These are phyloP conservation scores for Struthidea cinerea DNA, from an alignment of 2,113 vertebrate genomes.

Conservation along the genomic window DNA sequence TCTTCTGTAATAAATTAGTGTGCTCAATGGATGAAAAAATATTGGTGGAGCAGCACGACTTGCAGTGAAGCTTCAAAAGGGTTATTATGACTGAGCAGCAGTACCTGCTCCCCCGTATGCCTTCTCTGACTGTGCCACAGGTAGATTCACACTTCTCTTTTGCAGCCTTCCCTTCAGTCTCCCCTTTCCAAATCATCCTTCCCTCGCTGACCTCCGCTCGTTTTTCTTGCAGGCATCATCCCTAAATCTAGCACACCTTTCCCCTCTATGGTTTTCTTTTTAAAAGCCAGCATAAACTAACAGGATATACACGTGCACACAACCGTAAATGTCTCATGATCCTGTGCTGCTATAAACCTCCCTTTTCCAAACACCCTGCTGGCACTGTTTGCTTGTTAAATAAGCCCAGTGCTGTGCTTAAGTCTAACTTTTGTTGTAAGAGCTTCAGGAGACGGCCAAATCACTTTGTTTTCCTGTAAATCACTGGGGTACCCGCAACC, in stretches of 20 bases:
- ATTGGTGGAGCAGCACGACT: not conserved
- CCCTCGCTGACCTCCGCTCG: rapidly evolving
- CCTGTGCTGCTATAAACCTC: slow-evolving; percentile 37
- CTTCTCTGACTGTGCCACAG: not conserved
- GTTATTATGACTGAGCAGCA: slow-evolving; percentile 31
- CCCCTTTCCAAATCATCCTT: not conserved
- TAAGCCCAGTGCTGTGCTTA: slow-evolving; percentile 48
- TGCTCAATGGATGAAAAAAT: slow-evolving; percentile 42
- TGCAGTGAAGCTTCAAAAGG: slow-evolving; percentile 43
- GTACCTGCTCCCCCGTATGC: not conserved
- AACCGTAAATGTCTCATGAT: not conserved
- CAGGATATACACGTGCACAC: not conserved
- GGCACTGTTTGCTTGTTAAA: slow-evolving; percentile 52
- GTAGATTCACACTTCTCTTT: not conserved
- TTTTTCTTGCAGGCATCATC: not conserved
- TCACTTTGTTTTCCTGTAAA: slow-evolving; percentile 32
- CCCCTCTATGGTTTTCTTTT: not conserved
- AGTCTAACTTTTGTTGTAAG: slow-evolving; percentile 42
- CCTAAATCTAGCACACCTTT: not conserved
- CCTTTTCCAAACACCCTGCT: slow-evolving; percentile 38
- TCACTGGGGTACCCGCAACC: not conserved
- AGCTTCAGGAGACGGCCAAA: not conserved
- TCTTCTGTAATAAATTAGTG: slow-evolving; percentile 34
- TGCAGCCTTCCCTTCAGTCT: not conserved
- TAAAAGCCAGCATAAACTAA: not conserved